Percentiles rank a stretch among this genome's conserved stretches.
Evolutionary conservation across 2,113 vertebrate genomes (phyloP).

Genomic region (Lontra canadensis): DNA sequence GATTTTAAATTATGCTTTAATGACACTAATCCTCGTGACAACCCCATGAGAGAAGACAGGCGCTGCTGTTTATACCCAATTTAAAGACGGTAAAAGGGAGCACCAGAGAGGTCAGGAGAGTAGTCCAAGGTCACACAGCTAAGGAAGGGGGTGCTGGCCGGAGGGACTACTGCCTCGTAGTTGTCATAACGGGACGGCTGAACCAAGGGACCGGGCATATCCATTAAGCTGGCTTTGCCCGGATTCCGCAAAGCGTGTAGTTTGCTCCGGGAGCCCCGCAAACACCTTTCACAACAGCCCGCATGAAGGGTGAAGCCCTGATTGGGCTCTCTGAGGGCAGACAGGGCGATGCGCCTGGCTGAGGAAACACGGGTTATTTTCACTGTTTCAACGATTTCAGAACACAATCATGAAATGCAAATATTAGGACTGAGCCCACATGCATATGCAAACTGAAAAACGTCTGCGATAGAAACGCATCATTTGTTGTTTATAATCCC

Average conservation of each 20-base stretch:
- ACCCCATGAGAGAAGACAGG: background rate
- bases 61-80: background rate
- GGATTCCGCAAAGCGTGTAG: background rate
- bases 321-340: background rate
- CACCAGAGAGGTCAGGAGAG: background rate
- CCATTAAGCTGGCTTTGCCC: background rate
- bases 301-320: background rate
- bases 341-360: background rate
- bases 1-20: background rate
- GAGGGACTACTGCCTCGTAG: background rate
- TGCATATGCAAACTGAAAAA: constrained; percentile 27
- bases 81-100: background rate
- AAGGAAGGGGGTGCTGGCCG: background rate
- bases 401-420: constrained; percentile 40
- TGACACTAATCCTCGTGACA: background rate
- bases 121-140: background rate
- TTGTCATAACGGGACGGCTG: background rate
- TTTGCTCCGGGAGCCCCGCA: background rate
- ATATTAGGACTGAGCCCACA: background rate
- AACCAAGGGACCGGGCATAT: background rate
- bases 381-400: background rate
- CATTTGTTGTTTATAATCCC: constrained; percentile 13
- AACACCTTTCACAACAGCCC: background rate
- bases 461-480: background rate
- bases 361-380: background rate